These are phyloP conservation scores for Stenodera caucasica DNA, from an alignment of 2,888 invertebrate genomes.

Conservation along the genomic window DNA sequence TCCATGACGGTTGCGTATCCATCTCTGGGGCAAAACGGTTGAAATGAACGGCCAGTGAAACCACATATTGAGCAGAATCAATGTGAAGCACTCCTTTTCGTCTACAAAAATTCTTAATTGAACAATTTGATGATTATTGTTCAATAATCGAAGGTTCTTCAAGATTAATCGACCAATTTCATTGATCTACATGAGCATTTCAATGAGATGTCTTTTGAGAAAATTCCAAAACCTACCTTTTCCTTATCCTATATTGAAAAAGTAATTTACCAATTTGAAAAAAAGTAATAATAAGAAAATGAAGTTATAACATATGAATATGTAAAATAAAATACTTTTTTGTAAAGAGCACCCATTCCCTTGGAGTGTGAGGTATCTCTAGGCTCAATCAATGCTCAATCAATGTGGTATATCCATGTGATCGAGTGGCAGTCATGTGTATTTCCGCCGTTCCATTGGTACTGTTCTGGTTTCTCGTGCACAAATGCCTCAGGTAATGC, in stretches of 20 bases:
- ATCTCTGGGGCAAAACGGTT: conserved; percentile 31
- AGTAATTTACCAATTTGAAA: conserved; percentile 24
- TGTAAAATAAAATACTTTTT: conserved; percentile 50
- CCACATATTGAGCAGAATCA: conserved; percentile 40
- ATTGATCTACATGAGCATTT: conserved; percentile 28
- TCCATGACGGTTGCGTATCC: conserved; percentile 33
- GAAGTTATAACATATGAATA: conserved; percentile 35
- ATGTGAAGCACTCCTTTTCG: conserved; percentile 29
- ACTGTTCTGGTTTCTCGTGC: conserved; percentile 50
- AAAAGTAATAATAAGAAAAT: conserved; percentile 16
- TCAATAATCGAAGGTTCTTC: conserved; percentile 21
- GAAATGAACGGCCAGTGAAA: conserved; percentile 33
- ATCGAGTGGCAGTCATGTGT: conserved; percentile 49
- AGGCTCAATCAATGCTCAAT: conserved; percentile 48
- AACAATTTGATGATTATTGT: conserved; percentile 14
- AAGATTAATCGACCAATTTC: conserved; percentile 27
- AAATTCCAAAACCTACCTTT: conserved; percentile 19
- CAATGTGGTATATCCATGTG: conserved; percentile 47
- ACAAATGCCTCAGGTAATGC: conserved; percentile 53
- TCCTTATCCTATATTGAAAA: conserved; percentile 17
- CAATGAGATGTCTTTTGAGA: conserved; percentile 20
- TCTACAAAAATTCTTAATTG: conserved; percentile 24
- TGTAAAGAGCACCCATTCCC: conserved; percentile 52
- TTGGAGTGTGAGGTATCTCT: conserved; percentile 50
- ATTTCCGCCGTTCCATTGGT: conserved; percentile 50